Base-by-base conservation (phyloP, 2,113 vertebrate species). In the Hippocampus barbouri region DNA sequence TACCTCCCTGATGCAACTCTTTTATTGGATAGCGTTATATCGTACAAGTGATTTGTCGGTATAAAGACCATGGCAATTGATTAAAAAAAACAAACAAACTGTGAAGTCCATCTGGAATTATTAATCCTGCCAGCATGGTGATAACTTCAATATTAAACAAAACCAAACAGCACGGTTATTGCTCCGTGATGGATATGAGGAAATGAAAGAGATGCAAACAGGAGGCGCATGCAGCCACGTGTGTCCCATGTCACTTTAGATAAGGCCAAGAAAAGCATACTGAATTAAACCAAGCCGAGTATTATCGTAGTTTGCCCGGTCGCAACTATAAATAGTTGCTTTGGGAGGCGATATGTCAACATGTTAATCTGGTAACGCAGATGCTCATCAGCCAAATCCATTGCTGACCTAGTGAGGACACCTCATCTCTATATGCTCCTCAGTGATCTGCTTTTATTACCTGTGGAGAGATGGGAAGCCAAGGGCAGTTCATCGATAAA, bases 151-250 rank as follows among this genome's bases (percentile, higher is more conserved):
- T 78, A 86, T 82, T 75, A 74, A 84, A 77, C 68, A 56, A 38
- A 73, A 68, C 49, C 51, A 45, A 64, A 53, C 47, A 70, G 18
- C 65, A 47, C 51, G n/a, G n/a, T 53, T 66, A 23, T 71, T 27
- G 34, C 53, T 25, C 45, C 20, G 53, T 61, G 76, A 74, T 60
- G 15, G 16, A 51, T 68, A 68, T 47, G 69, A 86, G 89, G 84
- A 90, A 88, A 89, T 88, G 38, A 83, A 78, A 82, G 68, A 78
- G 74, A 77, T 79, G 80, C 66, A 79, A 85, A 83, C 60, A 70
- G 56, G 23, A 27, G 69, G 54, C 27, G 57, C 38, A 49, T 15
- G 60, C 27, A 66, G 68, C 49, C 34, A 43, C 41, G 56, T 70
- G 68, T 68, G 60, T 70, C 57, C 11, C 41, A 27, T 64, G 21